Evolutionary conservation across 2,888 invertebrate species (phyloP).

Genomic region (Amiota communis): DNA sequence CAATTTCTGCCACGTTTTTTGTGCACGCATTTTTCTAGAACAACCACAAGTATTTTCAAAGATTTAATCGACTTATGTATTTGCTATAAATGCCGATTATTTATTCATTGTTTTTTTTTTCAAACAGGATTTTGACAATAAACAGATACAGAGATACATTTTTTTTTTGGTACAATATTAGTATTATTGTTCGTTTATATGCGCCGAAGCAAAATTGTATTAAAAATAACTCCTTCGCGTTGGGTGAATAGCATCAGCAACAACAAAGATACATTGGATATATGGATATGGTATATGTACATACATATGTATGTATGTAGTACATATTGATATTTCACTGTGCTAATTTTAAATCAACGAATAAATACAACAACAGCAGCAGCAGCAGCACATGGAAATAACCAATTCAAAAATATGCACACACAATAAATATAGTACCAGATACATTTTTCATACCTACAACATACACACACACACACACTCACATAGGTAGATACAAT

Average conservation of each 20-base stretch:
- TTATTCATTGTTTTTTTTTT: not conserved
- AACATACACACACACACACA: not conserved
- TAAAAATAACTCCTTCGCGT: conserved; percentile 67
- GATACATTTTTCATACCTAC: not conserved
- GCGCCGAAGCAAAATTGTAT: conserved; percentile 31
- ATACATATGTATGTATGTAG: conserved; percentile 45
- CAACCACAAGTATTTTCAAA: too few relatives aligned
- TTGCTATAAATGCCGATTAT: not conserved
- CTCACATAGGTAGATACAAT: too few relatives aligned
- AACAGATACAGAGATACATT: conserved; percentile 49
- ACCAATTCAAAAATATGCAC: too few relatives aligned
- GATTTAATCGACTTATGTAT: not conserved
- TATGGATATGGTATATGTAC: not conserved
- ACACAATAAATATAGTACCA: too few relatives aligned
- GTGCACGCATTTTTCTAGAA: too few relatives aligned
- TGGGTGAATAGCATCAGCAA: conserved; percentile 48
- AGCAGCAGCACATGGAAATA: not conserved
- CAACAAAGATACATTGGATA: not conserved
- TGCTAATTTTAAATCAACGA: conserved; percentile 59
- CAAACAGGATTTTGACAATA: conserved; percentile 59
- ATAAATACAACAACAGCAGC: conserved; percentile 13
- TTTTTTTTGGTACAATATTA: too few relatives aligned
- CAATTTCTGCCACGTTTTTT: too few relatives aligned
- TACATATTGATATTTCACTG: conserved; percentile 63
- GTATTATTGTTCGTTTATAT: not conserved